These are phyloP conservation scores for Entomobrya proxima DNA, from an alignment of 2,888 invertebrate species.

Conservation along the genomic window DNA sequence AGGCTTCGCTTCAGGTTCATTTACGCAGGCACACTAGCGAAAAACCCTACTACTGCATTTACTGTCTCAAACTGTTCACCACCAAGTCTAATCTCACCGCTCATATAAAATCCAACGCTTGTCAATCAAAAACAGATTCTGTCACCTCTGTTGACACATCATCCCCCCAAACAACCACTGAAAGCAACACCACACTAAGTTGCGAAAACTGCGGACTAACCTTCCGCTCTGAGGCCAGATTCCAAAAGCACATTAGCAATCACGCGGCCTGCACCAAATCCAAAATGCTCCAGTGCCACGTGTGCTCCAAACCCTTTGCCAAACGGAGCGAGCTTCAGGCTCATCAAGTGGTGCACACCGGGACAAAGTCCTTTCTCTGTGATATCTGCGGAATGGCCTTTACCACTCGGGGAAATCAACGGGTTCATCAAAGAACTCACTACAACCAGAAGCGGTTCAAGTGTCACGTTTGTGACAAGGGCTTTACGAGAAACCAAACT, in stretches of 20 bases:
- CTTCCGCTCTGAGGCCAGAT: slow-evolving; percentile 50
- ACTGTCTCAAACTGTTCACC: slow-evolving; percentile 49
- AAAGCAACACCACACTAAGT: neutral
- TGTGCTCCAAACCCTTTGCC: slow-evolving; percentile 55
- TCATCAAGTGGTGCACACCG: slow-evolving; percentile 59
- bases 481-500: slow-evolving; percentile 69
- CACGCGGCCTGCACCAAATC: slow-evolving; percentile 34
- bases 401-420: slow-evolving; percentile 68
- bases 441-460: slow-evolving; percentile 49
- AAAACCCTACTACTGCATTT: slow-evolving; percentile 51
- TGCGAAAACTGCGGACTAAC: slow-evolving; percentile 66
- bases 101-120: slow-evolving; percentile 23
- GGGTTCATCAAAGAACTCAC: slow-evolving; percentile 68
- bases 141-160: neutral
- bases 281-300: slow-evolving; percentile 37
- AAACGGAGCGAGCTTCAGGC: slow-evolving; percentile 63
- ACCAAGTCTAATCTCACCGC: slow-evolving; percentile 58
- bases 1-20: slow-evolving; percentile 50
- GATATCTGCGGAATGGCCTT: slow-evolving; percentile 61
- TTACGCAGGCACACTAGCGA: slow-evolving; percentile 49
- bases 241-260: slow-evolving; percentile 45
- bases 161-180: neutral
- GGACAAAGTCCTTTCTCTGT: slow-evolving; percentile 62
- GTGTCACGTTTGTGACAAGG: slow-evolving; percentile 62
- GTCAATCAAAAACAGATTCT: too few relatives aligned